Base-by-base conservation (phyloP, 2,113 vertebrate species). In the Lycaon pictus region DNA sequence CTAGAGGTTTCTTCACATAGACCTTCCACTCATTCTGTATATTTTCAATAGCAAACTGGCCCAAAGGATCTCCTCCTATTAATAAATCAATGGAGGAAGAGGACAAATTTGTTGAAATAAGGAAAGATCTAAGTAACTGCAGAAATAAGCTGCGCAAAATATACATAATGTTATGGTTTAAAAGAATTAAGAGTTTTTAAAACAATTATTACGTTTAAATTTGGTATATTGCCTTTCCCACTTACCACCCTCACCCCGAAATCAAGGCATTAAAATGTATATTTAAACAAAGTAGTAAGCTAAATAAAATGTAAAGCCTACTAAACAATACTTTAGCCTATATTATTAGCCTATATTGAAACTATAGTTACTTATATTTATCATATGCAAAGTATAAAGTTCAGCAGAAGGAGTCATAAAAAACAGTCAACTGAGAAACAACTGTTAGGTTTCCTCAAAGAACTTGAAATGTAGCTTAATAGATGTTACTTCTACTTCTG, bases 11-110 rank as follows among this genome's bases (percentile, higher is more conserved):
- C 98, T 99, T 99, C 96, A 99, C 99, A 60, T 99, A 99, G 62
- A 99, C 99, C 92, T 99, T 99, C 99, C 99, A 99, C 97, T 99
- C 99, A 76, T 99, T 99, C 97, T 99, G 99, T 90, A 99, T 96
- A 96, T 99, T 99, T 98, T 99, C 99, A 71, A 99, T 98, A 88
- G 99, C 99, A 99, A 99, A 99, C 90, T 99, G 99, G 71, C 99
- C 99, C 35, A 99, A 98, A 15, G 99, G 99, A 98, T 99, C 99
- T 11, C 99, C 99, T 97, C 99, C 99, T 99, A 98, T 98, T 98
- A 98, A 96, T 98, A 98, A 96, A 93, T 48, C 58, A 96, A 97
- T 22, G 95, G 58, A 90, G 4, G 98, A 97, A 84, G 43, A 96
- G 2, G 29, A 92, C 6, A 43, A 84, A 55, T 56, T 77, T 67